Base-by-base conservation (phyloP, 2,888 invertebrate species). In the Erpobdella octoculata region DNA sequence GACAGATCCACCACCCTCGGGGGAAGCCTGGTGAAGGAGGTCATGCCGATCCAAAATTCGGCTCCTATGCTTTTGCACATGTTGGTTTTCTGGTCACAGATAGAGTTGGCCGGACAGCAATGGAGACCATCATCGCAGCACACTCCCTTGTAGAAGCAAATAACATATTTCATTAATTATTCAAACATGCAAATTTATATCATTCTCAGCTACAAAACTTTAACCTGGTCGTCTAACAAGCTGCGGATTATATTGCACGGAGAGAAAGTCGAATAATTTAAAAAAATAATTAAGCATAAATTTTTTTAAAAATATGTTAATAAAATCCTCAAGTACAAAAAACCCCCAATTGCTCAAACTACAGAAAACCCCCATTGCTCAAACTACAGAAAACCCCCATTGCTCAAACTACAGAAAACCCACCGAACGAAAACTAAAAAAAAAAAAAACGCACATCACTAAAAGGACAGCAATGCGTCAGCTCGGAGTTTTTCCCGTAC, bases 61-160 rank as follows among this genome's bases (percentile, higher is more conserved):
- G 28, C 53, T 21, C 36, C 37, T 9, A 0, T 31, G 28, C 69
- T 69, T 36, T 58, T 69, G 58, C 69, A 69, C 33, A 36, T 28
- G 4, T 8, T 9, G 15, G 9, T 33, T n/a, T 15, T 12, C 12
- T 21, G 21, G 21, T 69, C 58, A 48, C 69, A 69, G 0, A 25
- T 31, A 9, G 69, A 53, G 9, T 37, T 58, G 2, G 58, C n/a
- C 12, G 69, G 69, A 36, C 69, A 69, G 35, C 69, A 69, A 33
- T 69, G 53, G 3, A 9, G n/a, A 25, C 35, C 18, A 2, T 36
- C 69, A 8, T 53, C 12, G 33, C 69, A 69, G 31, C 69, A 69
- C 4, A 69, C 58, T 9, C 28, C 69, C 69, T 69, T 53, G 21
- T 5, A 53, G 18, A 15, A 4, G n/a, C 21, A 28, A n/a, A 53